phyloP scores from a whole-genome alignment of 2,113 vertebrate genomes.

The Picathartes gymnocephalus region DNA sequence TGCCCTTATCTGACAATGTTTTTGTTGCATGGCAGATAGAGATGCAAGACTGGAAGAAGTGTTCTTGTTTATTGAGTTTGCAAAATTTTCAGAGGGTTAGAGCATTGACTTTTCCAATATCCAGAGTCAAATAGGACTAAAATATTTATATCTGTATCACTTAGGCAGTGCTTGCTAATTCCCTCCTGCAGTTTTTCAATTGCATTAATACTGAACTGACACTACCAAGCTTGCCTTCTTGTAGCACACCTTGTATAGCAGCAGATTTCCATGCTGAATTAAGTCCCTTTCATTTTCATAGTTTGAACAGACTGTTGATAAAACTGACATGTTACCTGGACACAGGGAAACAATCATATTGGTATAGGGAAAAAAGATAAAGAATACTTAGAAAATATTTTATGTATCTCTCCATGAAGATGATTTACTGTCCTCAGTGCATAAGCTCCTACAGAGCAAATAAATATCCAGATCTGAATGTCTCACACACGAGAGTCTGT shows the following conservation, averaged over 20 bases:
- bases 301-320: neutral
- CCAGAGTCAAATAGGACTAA: neutral
- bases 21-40: neutral
- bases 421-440: neutral
- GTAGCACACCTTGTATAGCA: neutral
- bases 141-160: neutral
- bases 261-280: neutral
- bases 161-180: neutral
- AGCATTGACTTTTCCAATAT: neutral
- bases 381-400: neutral
- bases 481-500: neutral
- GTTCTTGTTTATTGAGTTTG: neutral
- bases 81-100: neutral
- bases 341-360: neutral
- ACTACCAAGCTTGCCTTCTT: neutral
- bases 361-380: neutral
- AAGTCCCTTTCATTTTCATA: neutral
- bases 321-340: neutral
- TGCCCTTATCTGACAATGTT: neutral
- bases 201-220: neutral
- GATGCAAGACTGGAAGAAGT: neutral
- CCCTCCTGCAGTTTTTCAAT: neutral
- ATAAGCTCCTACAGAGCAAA: neutral
- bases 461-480: neutral
- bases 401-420: neutral